Percentiles rank a stretch among this genome's conserved stretches.
phyloP scores from a whole-genome alignment of 1,140 invertebrate species.

The Bombus difficillimus region DNA sequence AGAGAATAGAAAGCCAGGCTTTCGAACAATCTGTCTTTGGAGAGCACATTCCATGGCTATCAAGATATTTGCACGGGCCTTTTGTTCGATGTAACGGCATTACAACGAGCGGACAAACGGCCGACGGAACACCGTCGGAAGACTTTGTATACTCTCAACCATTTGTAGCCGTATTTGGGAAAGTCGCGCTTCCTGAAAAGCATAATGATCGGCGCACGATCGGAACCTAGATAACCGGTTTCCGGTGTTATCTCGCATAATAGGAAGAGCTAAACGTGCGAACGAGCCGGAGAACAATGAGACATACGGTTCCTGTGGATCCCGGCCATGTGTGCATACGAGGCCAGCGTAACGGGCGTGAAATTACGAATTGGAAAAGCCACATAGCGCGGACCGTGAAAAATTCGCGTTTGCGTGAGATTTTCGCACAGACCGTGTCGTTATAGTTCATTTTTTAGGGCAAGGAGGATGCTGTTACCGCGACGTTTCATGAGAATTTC shows the following conservation, averaged over 20 bases:
- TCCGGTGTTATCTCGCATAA: constrained; percentile 59
- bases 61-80: constrained; percentile 18
- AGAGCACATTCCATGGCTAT: constrained; percentile 28
- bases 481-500: background rate
- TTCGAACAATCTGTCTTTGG: constrained; percentile 33
- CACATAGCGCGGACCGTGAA: background rate
- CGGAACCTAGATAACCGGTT: constrained; percentile 71
- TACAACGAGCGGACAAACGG: background rate
- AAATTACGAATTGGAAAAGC: constrained; percentile 25
- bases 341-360: background rate
- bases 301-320: constrained; percentile 23
- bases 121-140: background rate
- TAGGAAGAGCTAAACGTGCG: constrained; percentile 41
- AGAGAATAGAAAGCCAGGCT: constrained; percentile 40
- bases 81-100: constrained; percentile 29
- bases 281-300: constrained; percentile 30
- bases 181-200: constrained; percentile 72
- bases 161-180: constrained; percentile 54
- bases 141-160: background rate
- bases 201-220: constrained; percentile 71
- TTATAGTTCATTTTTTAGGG: background rate
- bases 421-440: background rate
- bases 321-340: background rate
- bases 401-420: background rate
- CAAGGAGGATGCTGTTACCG: background rate